Conservation (phyloP, 2,888 invertebrate genomes). For the Xylophagus ater region DNA sequence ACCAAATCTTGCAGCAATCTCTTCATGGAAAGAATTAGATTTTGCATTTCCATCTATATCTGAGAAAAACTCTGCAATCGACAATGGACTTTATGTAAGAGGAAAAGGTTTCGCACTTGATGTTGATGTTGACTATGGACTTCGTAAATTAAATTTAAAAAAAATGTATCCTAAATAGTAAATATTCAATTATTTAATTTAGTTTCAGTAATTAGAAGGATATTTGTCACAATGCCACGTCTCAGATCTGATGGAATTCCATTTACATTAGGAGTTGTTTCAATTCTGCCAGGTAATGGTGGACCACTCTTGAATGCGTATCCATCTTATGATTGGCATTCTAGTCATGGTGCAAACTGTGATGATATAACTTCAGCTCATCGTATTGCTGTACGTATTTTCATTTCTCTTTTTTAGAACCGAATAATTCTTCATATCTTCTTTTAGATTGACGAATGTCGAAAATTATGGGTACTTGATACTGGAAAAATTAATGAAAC, state of each 20-base stretch:
- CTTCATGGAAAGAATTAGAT: conserved; percentile 57
- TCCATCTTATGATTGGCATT: conserved; percentile 55
- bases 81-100: conserved; percentile 43
- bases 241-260: conserved; percentile 63
- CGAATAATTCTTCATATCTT: not conserved
- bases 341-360: conserved; percentile 46
- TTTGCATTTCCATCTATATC: conserved; percentile 48
- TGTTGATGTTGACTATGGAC: conserved; percentile 51
- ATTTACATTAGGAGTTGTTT: conserved; percentile 55
- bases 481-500: conserved; percentile 47
- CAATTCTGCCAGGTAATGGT: conserved; percentile 32
- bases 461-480: conserved; percentile 55
- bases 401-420: too few species aligned
- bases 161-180: too few species aligned
- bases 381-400: conserved; percentile 55
- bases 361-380: conserved; percentile 62
- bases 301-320: conserved; percentile 48
- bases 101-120: conserved; percentile 57
- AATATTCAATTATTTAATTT: too few species aligned
- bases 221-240: conserved; percentile 63
- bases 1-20: too few species aligned
- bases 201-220: too few species aligned
- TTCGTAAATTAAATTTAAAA: conserved; percentile 19
- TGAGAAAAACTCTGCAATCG: conserved; percentile 40
- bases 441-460: conserved; percentile 50